phyloP scores from a whole-genome alignment of 2,797 vertebrate species.

The Tadarida brasiliensis region DNA sequence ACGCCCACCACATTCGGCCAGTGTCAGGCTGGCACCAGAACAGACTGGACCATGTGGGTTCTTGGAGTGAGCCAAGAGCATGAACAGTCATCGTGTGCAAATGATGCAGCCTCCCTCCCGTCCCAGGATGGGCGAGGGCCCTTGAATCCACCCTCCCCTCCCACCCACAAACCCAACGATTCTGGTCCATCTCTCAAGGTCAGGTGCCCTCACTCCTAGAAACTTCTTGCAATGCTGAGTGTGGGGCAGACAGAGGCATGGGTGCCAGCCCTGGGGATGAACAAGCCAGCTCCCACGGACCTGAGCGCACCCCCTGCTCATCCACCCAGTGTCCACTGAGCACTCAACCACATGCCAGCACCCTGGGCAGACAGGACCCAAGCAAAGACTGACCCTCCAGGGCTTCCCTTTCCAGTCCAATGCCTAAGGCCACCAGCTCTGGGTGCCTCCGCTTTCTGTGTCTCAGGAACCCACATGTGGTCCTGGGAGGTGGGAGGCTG shows the following conservation, averaged over 20 bases:
- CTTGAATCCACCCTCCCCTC: not conserved
- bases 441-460: fast-evolving
- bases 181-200: not conserved
- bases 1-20: fast-evolving
- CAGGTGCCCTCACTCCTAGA: not conserved
- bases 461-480: not conserved
- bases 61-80: fast-evolving
- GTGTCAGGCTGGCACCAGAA: not conserved
- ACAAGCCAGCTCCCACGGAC: fast-evolving
- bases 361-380: not conserved
- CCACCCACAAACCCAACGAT: too few species aligned
- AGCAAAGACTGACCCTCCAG: not conserved
- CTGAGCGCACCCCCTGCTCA: not conserved
- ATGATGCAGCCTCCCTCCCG: not conserved
- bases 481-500: not conserved
- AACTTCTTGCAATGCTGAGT: not conserved
- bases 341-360: not conserved
- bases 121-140: not conserved
- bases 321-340: fast-evolving
- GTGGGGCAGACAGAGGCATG: not conserved
- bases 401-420: not conserved
- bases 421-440: fast-evolving
- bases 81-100: fast-evolving
- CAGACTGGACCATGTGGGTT: not conserved
- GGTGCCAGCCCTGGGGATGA: not conserved